Conservation (phyloP, 2,797 vertebrate species). For the Chaetodon trifasciatus region DNA sequence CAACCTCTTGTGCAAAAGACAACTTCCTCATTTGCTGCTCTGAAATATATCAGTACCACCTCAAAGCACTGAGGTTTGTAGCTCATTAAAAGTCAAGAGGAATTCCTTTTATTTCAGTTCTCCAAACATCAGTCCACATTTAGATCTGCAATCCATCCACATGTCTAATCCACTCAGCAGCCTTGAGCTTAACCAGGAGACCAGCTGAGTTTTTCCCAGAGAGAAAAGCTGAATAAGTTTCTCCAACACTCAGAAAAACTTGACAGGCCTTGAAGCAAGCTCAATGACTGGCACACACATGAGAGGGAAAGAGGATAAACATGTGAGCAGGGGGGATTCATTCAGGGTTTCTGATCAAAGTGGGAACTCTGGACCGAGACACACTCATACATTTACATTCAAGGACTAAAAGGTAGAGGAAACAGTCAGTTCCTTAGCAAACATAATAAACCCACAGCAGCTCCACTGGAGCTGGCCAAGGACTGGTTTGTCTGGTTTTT, state of each 20-base stretch:
- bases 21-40: neutral
- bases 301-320: slow-evolving; percentile 29
- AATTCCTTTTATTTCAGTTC: slow-evolving; percentile 18
- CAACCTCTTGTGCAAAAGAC: slow-evolving; percentile 3
- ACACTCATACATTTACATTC: slow-evolving; percentile 7
- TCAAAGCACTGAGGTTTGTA: neutral
- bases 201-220: slow-evolving; percentile 19
- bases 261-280: slow-evolving; percentile 41
- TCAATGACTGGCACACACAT: slow-evolving; percentile 16
- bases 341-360: slow-evolving; percentile 46
- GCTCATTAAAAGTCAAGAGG: slow-evolving; percentile 20
- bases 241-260: neutral
- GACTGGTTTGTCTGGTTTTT: neutral
- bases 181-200: slow-evolving; percentile 19
- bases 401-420: neutral
- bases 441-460: neutral
- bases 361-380: slow-evolving; percentile 32
- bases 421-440: neutral
- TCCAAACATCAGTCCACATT: slow-evolving; percentile 6
- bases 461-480: neutral
- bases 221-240: slow-evolving; percentile 36
- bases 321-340: slow-evolving; percentile 26
- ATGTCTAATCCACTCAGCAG: slow-evolving; percentile 33
- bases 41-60: neutral
- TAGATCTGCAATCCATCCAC: slow-evolving; percentile 15